Conservation (phyloP, 2,797 vertebrate species). For the Crocodylus rhombifer region DNA sequence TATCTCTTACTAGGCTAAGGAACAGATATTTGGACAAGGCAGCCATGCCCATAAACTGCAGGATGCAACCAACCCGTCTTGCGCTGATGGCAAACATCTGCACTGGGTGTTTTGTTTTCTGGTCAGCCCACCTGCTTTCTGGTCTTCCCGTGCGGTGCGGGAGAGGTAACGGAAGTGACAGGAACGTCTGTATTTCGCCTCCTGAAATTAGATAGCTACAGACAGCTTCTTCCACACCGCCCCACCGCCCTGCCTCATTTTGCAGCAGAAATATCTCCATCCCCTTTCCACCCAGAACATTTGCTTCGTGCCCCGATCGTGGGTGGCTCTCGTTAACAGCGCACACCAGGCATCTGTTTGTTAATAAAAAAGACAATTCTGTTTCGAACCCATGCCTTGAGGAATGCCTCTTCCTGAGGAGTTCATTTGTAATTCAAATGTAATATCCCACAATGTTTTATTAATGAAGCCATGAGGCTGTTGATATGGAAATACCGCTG, state of each 20-base stretch:
- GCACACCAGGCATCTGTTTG: neutral
- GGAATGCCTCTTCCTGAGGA: neutral
- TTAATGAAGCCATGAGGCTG: neutral
- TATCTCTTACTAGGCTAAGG: neutral
- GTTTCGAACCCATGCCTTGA: no score
- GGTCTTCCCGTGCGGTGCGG: neutral
- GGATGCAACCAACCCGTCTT: neutral
- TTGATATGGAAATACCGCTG: neutral
- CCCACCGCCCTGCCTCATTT: neutral
- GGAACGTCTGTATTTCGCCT: neutral
- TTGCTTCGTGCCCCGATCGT: neutral
- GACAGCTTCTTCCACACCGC: neutral
- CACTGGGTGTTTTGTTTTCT: neutral
- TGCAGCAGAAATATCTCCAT: neutral
- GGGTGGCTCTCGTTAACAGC: neutral
- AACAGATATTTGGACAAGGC: neutral
- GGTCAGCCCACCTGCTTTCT: neutral
- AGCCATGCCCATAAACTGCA: neutral
- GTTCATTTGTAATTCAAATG: neutral
- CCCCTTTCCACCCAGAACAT: rapidly evolving
- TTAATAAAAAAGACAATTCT: neutral
- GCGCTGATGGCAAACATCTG: neutral
- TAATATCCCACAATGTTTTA: neutral
- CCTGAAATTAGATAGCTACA: neutral
- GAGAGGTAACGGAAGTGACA: neutral